A percentile compares a stretch with the other conserved stretches of the same genome.
Conservation (phyloP, 37 sponge, comb jelly and placozoan genomes). For the Geodia barretti region DNA sequence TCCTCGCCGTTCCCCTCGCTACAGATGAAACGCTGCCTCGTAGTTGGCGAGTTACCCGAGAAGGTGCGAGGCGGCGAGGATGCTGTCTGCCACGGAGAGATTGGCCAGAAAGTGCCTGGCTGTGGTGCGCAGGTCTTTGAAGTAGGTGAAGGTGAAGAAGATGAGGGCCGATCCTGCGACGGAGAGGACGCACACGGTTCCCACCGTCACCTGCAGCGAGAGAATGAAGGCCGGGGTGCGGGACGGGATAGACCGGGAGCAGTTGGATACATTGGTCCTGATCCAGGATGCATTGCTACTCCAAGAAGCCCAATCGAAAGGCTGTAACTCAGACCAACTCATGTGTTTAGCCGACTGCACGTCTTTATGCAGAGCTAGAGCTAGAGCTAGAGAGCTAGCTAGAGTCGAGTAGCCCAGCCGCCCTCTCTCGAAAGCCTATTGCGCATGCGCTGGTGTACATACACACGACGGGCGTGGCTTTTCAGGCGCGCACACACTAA, state of each 20-base stretch:
- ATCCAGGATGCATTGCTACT: too few relatives aligned
- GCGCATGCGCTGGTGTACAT: too few relatives aligned
- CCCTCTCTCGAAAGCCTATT: too few relatives aligned
- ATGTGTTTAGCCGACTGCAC: too few relatives aligned
- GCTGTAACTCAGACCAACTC: too few relatives aligned
- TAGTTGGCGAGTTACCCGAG: conserved; percentile 30
- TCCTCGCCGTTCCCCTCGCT: background rate
- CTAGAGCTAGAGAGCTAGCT: too few relatives aligned
- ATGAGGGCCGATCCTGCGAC: conserved; percentile 59
- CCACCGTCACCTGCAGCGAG: conserved; percentile 9
- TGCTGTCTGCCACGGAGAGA: conserved; percentile 66
- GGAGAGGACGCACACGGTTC: conserved; percentile 45
- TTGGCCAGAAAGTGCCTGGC: conserved; percentile 59
- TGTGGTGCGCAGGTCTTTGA: conserved; percentile 47
- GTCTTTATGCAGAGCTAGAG: too few relatives aligned
- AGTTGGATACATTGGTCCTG: background rate
- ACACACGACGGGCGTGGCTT: too few relatives aligned
- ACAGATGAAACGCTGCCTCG: background rate
- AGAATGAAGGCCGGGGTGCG: background rate
- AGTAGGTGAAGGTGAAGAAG: conserved; percentile 55
- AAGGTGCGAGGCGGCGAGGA: conserved; percentile 45
- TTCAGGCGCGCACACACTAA: too few relatives aligned
- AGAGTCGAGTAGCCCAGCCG: too few relatives aligned
- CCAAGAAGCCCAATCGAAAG: too few relatives aligned
- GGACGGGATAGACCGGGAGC: background rate